Evolutionary conservation across 2,888 invertebrate genomes (phyloP).

Genomic region (Baronia brevicornis): DNA sequence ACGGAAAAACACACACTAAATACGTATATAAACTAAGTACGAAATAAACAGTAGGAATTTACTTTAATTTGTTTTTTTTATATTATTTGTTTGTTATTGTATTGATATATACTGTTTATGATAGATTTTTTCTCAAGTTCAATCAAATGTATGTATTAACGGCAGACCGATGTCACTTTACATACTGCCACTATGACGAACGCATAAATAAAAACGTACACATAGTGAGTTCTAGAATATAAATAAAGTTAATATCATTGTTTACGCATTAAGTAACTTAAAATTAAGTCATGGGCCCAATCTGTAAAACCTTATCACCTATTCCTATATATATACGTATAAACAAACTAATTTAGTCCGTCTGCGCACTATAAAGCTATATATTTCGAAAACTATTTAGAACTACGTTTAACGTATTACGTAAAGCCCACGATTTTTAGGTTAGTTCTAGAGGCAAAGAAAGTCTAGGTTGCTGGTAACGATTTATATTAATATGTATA

Average conservation of each 20-base stretch:
- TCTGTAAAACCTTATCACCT: slow-evolving; percentile 60
- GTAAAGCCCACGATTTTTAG: too few species aligned
- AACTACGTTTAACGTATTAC: slow-evolving; percentile 30
- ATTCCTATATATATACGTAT: slow-evolving; percentile 51
- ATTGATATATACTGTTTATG: too few species aligned
- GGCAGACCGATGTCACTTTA: slow-evolving; percentile 24
- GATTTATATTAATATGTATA: too few species aligned
- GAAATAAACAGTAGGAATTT: too few species aligned
- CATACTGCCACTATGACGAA: slow-evolving; percentile 17
- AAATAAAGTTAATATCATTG: slow-evolving; percentile 27
- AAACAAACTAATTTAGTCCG: slow-evolving; percentile 54
- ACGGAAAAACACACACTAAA: too few species aligned
- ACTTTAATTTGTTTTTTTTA: too few species aligned
- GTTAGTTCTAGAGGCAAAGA: too few species aligned
- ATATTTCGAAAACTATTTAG: slow-evolving; percentile 59
- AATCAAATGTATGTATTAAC: too few species aligned
- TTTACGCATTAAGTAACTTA: slow-evolving; percentile 50
- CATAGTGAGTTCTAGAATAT: slow-evolving; percentile 21
- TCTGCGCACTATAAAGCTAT: slow-evolving; percentile 62
- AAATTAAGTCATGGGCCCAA: slow-evolving; percentile 72
- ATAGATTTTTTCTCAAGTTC: too few species aligned
- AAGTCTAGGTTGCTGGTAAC: too few species aligned
- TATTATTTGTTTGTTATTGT: too few species aligned
- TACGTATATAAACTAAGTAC: too few species aligned
- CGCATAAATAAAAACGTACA: slow-evolving; percentile 35